phyloP scores from a whole-genome alignment of 1,140 invertebrate genomes.

The Solenopsis invicta region DNA sequence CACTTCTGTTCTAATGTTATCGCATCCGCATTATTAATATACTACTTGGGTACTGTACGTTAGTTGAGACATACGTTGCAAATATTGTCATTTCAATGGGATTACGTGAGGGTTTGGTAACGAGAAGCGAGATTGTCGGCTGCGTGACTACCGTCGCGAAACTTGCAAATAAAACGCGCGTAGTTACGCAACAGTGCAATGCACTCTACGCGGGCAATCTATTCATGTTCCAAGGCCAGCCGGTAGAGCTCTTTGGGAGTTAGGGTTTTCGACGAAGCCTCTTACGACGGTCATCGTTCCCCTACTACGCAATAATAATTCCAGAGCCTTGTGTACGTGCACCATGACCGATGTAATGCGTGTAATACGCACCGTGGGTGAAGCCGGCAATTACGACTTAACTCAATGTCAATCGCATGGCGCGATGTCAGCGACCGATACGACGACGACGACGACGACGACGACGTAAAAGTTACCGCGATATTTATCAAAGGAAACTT shows the following conservation, averaged over 20 bases:
- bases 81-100: neutral
- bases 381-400: conserved; percentile 46
- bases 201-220: conserved; percentile 83
- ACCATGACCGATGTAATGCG: conserved; percentile 55
- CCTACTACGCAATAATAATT: conserved; percentile 53
- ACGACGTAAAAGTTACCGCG: neutral
- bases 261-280: conserved; percentile 65
- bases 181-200: conserved; percentile 83
- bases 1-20: neutral
- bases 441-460: neutral
- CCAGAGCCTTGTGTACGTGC: conserved; percentile 65
- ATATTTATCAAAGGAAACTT: conserved; percentile 40
- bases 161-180: conserved; percentile 79
- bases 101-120: conserved; percentile 23
- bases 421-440: conserved; percentile 49
- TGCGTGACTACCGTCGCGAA: conserved; percentile 52
- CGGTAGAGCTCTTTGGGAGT: conserved; percentile 68
- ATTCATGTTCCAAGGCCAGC: conserved; percentile 83
- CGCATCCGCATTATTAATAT: neutral
- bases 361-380: conserved; percentile 15
- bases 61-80: neutral
- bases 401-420: conserved; percentile 26
- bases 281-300: conserved; percentile 73
- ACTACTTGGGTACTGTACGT: neutral
- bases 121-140: neutral